phyloP scores from a whole-genome alignment of 2,113 vertebrate species.

The Oenanthe melanoleuca region DNA sequence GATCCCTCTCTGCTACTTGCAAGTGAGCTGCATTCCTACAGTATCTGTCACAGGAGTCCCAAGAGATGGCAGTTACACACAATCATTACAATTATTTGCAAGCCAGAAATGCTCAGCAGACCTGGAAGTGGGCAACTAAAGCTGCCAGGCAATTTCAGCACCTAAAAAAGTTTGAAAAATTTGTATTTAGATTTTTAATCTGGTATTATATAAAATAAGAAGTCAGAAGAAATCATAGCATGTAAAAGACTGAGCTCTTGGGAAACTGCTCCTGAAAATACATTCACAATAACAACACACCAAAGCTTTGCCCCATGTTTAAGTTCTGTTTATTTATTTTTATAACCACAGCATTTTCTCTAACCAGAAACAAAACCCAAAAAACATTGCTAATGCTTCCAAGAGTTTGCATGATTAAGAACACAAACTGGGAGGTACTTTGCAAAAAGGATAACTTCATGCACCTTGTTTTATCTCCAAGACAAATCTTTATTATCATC shows the following conservation, averaged over 20 bases:
- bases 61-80: conserved; percentile 21
- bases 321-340: background rate
- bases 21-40: background rate
- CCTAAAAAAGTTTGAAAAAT: background rate
- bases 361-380: background rate
- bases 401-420: background rate
- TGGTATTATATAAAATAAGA: background rate
- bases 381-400: background rate
- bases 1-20: background rate
- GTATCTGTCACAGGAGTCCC: background rate
- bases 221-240: background rate
- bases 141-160: background rate
- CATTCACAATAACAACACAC: background rate
- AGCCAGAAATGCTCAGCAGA: background rate
- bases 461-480: background rate
- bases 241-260: background rate
- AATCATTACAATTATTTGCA: background rate
- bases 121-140: background rate
- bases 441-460: background rate
- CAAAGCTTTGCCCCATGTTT: background rate
- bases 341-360: background rate
- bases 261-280: background rate
- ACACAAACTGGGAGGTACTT: background rate
- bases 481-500: background rate
- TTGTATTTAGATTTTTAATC: background rate